These are phyloP conservation scores for Pantala flavescens DNA, from an alignment of 1,140 invertebrate species.

Conservation along the genomic window DNA sequence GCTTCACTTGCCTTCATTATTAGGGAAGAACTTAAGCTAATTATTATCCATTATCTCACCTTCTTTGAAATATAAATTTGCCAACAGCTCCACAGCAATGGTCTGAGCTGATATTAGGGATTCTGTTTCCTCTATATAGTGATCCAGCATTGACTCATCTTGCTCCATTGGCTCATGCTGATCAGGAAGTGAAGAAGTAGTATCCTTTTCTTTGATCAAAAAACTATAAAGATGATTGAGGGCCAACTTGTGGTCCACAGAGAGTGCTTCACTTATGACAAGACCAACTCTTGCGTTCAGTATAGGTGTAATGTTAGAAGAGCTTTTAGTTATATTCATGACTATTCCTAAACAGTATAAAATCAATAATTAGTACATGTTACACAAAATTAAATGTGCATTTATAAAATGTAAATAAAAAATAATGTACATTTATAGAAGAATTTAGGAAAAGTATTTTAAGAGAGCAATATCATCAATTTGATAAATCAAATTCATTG, in stretches of 20 bases:
- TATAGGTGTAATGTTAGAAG: conserved; percentile 26
- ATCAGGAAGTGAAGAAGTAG: not conserved
- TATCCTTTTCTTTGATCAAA: not conserved
- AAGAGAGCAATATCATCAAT: too few species aligned
- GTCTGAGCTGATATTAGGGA: conserved; percentile 50
- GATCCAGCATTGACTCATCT: conserved; percentile 26
- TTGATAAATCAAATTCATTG: too few species aligned
- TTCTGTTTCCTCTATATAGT: conserved; percentile 36
- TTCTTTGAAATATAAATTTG: conserved; percentile 56
- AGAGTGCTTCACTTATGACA: conserved; percentile 37
- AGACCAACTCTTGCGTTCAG: conserved; percentile 35
- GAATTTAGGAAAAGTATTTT: too few species aligned
- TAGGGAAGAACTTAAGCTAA: too few species aligned
- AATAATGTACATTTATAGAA: too few species aligned
- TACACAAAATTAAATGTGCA: too few species aligned
- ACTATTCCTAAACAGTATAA: conserved; percentile 28
- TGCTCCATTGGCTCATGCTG: conserved; percentile 26
- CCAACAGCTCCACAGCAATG: conserved; percentile 53
- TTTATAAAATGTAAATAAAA: too few species aligned
- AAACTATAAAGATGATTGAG: conserved; percentile 22
- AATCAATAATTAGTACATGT: not conserved
- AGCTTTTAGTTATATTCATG: conserved; percentile 37
- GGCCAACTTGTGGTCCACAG: conserved; percentile 28
- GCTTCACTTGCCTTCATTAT: too few species aligned
- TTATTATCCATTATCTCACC: too few species aligned